Base-by-base conservation (phyloP, 2,888 invertebrate genomes). In the Mesorhabditis belari region DNA sequence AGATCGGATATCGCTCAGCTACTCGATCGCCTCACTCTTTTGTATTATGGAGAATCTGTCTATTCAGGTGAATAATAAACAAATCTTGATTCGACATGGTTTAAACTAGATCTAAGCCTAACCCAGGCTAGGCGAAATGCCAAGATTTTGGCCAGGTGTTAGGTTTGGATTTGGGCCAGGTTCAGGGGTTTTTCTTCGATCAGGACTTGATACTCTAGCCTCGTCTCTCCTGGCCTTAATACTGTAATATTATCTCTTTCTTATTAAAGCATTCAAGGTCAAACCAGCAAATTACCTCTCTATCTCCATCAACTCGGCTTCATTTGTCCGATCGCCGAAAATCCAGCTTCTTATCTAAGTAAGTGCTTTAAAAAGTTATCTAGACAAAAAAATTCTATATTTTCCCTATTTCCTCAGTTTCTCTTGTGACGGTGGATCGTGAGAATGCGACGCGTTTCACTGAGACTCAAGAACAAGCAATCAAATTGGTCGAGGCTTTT, bases 321-420 rank as follows among this genome's bases (percentile, higher is more conserved):
- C 81, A 93, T 94, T 0, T 96, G 95, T 82, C 95, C 95, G 0
- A 91, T 92, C 80, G 84, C 93, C 55, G 95, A 95, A 81, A 96
- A 96, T 83, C 95, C 95, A 0, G 85, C 95, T n/a, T 94, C 94
- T 90, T 95, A 93, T 83, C 96, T 94, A 81, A 85, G 92, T 92
- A 84, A 87, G 90, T 87, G 53, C 12, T 44, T 19, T 24, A 17
- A 25, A 17, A 12, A 17, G 9, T 9, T 1, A 17, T 55, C 28
- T 23, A 55, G 12, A 26, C 9, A 27, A 27, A 26, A n/a, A 58
- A 58, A 17, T 17, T 29, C 25, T 19, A 24, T 5, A 21, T 58
- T 57, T 56, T n/a, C 56, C 28, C 26, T 23, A 5, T 3, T 28
- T 49, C 56, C 83, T 54, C 80, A 89, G 89, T 90, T 58, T 89